Conservation (phyloP, 2,888 invertebrate genomes). For the Microctonus aethiopoides region DNA sequence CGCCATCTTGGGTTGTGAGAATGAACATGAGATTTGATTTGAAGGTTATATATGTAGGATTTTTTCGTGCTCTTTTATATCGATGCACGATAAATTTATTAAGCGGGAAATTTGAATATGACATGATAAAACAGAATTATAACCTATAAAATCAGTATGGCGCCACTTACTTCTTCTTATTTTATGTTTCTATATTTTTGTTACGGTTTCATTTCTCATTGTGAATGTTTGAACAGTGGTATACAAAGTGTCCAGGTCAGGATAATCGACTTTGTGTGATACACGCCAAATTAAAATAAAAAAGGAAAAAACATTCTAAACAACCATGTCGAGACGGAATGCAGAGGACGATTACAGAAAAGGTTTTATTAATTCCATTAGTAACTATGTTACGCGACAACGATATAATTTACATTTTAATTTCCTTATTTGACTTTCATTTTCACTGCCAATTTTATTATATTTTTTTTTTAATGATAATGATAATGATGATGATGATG, state of each 20-base stretch:
- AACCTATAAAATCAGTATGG: no score
- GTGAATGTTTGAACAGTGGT: not conserved
- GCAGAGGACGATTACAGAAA: slow-evolving; percentile 60
- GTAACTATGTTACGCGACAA: slow-evolving; percentile 40
- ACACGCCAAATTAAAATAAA: not conserved
- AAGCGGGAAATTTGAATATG: no score
- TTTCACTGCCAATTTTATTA: slow-evolving; percentile 9
- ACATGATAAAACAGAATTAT: no score
- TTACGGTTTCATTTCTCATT: not conserved
- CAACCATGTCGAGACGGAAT: slow-evolving; percentile 56
- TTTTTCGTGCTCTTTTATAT: no score
- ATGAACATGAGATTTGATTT: no score
- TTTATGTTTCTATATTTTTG: not conserved
- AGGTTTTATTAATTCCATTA: slow-evolving; percentile 59
- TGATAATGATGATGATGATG: no score
- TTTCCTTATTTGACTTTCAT: slow-evolving; percentile 44
- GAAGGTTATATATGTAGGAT: no score
- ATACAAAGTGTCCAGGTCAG: not conserved
- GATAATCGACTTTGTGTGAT: not conserved
- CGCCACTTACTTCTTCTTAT: not conserved
- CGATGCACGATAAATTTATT: not conserved
- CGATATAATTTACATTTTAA: slow-evolving; percentile 43
- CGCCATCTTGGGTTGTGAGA: not conserved
- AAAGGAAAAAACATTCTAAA: not conserved
- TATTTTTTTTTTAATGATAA: slow-evolving; percentile 21